Evolutionary conservation across 2,888 invertebrate species (phyloP), one percentile per base, ranked within the genome.

Genomic region (Pandemis corylana): DNA sequence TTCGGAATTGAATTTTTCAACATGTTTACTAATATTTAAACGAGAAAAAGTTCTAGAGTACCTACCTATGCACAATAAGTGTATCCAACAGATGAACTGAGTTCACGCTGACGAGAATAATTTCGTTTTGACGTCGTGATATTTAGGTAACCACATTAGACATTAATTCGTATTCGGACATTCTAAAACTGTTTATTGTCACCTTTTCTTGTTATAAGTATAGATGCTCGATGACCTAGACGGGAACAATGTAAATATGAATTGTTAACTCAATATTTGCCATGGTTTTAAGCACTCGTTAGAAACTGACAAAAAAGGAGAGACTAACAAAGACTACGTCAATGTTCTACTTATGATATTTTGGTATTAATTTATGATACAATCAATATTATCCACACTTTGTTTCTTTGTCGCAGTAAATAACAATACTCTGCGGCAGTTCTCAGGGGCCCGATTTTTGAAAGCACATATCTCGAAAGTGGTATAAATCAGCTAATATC

Each of bases 191-290:
- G 44, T 10, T 36, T 63, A 15, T 15, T 9, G 64, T 44, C 64
- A 44, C 44, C 15, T 44, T 44, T 42, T 15, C 15, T 15, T 64
- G 64, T 64, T 64, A 46, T 53, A 49, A 2, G 10, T 49, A 49
- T 53, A 59, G 20, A 28, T 28, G 10, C 28, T 59, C 28, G 20
- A 62, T 36, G 20, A n/a, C 62, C 62, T 62, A n/a, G 59, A 13
- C 36, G 6, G 36, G 61, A 36, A 62, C 62, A n/a, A 41, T 41
- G 62, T n/a, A 41, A 62, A 62, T 62, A 62, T 41, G 15, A n/a
- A 62, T 20, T 53, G 53, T 20, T 53, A 62, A 41, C 41, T 62
- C 62, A 62, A 62, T 62, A 41, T 62, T 62, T 36, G 41, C 13
- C 13, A 15, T 41, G 10, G 59, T 59, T 62, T 36, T 28, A 10